Conservation (phyloP, 2,888 invertebrate species). For the Xanthia togata region DNA sequence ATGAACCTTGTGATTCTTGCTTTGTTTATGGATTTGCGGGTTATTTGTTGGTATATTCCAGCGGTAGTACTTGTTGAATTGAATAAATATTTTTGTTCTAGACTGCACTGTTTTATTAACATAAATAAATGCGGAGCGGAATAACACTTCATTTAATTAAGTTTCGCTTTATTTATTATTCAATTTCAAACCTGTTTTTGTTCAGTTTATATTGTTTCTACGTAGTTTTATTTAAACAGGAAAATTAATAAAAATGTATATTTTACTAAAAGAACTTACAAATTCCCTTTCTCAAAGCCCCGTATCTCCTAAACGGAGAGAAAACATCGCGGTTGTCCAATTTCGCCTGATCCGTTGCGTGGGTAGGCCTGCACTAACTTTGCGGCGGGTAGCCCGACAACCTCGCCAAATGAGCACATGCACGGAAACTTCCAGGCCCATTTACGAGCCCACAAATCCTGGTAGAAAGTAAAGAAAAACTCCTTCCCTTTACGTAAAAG, state of each 20-base stretch:
- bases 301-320: conserved; percentile 43
- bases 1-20: conserved; percentile 55
- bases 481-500: conserved; percentile 38
- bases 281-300: conserved; percentile 19
- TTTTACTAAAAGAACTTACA: conserved; percentile 21
- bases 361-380: conserved; percentile 61
- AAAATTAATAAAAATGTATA: conserved; percentile 36
- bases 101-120: conserved; percentile 25
- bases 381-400: conserved; percentile 57
- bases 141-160: conserved; percentile 19
- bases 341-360: conserved; percentile 61
- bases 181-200: conserved; percentile 20
- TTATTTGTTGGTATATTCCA: conserved; percentile 43
- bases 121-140: conserved; percentile 30
- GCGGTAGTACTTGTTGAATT: conserved; percentile 26
- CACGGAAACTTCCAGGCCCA: conserved; percentile 76
- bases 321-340: conserved; percentile 58
- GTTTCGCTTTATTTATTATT: background rate
- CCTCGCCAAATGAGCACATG: conserved; percentile 75
- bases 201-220: background rate
- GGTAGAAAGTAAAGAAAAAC: conserved; percentile 70
- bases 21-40: conserved; percentile 46
- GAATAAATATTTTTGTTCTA: conserved; percentile 33
- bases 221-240: conserved; percentile 21
- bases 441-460: conserved; percentile 77